Percentiles rank a stretch among this genome's conserved stretches.
Evolutionary conservation across 1,140 invertebrate genomes (phyloP).

Genomic region (Panagrolaimus sp.): DNA sequence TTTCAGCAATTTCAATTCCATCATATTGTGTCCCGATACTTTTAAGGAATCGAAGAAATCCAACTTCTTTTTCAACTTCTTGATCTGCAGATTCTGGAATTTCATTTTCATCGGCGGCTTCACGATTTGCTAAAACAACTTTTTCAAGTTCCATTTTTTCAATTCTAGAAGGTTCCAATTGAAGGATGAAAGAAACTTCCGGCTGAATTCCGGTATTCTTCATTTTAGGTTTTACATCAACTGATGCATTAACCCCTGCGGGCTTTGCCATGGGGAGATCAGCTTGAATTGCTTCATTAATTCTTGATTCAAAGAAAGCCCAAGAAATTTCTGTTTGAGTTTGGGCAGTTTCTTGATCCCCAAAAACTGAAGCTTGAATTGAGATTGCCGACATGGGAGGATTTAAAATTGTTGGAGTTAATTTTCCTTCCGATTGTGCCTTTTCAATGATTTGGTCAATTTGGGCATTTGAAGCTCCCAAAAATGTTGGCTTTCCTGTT

Average conservation of each 20-base stretch:
- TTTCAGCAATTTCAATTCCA: background rate
- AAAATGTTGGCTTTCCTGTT: conserved; percentile 54
- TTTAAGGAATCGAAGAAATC: too few species aligned
- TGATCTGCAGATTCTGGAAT: background rate
- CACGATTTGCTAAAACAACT: background rate
- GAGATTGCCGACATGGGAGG: background rate
- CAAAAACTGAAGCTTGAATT: background rate
- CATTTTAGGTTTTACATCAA: background rate
- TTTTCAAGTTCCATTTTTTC: background rate
- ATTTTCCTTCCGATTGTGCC: background rate
- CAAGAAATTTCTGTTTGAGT: conserved; percentile 4
- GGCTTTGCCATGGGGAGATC: too few species aligned
- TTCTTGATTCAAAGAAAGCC: background rate
- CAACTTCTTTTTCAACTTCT: conserved; percentile 11
- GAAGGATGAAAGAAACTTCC: conserved; percentile 46
- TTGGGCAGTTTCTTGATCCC: background rate
- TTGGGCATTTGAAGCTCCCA: conserved; percentile 17
- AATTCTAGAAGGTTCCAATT: background rate
- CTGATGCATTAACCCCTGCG: background rate
- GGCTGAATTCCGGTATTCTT: conserved; percentile 44
- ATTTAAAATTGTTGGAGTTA: background rate
- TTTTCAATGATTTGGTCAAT: conserved; percentile 21
- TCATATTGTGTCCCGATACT: too few species aligned
- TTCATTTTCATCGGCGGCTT: background rate
- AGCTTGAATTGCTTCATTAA: background rate